Evolutionary conservation across 2,888 invertebrate genomes (phyloP).

Genomic region (Escarpia spicata): DNA sequence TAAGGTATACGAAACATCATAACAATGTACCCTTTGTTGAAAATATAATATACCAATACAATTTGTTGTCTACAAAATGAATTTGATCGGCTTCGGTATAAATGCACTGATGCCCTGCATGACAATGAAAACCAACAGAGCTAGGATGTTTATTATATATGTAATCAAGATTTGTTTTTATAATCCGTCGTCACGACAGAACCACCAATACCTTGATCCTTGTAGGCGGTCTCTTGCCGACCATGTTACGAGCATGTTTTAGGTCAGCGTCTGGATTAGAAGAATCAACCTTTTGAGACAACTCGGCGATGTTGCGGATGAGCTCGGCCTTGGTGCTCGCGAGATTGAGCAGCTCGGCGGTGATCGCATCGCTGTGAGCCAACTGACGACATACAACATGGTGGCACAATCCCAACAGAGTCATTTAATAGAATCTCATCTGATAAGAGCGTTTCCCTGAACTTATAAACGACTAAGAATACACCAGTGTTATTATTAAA

Average conservation of each 20-base stretch:
- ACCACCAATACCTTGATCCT: conserved; percentile 23
- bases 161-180: background rate
- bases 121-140: background rate
- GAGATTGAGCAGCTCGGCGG: conserved; percentile 61
- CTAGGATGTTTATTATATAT: background rate
- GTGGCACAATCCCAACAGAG: background rate
- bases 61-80: too few species aligned
- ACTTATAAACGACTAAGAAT: background rate
- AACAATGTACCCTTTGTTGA: too few species aligned
- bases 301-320: conserved; percentile 41
- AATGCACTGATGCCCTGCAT: background rate
- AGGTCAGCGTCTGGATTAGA: conserved; percentile 45
- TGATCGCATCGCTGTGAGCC: conserved; percentile 58
- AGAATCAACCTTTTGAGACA: background rate
- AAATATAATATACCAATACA: too few species aligned
- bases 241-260: conserved; percentile 57
- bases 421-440: background rate
- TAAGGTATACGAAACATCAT: too few species aligned
- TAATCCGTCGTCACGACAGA: background rate
- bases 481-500: background rate
- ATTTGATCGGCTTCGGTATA: background rate
- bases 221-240: conserved; percentile 47
- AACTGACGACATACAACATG: conserved; percentile 42
- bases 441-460: background rate
- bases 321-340: conserved; percentile 62